phyloP scores from a whole-genome alignment of 1,140 invertebrate genomes.

The Gerris buenoi region DNA sequence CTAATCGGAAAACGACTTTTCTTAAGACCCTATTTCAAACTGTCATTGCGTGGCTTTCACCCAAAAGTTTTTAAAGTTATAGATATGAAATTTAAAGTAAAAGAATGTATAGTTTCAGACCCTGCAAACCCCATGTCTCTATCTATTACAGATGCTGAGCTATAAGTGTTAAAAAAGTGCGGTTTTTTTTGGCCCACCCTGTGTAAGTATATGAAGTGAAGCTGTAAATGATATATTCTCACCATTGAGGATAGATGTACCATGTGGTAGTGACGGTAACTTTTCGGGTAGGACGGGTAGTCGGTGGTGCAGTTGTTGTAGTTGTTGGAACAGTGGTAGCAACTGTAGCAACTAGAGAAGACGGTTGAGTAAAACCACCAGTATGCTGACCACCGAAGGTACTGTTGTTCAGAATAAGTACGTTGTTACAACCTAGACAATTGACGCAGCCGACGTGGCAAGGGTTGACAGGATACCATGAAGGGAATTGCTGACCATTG shows the following conservation, averaged over 20 bases:
- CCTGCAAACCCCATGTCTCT: too few species aligned
- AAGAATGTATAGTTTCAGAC: too few species aligned
- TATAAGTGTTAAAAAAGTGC: too few species aligned
- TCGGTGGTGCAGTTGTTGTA: background rate
- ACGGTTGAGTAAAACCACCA: background rate
- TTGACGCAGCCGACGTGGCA: background rate
- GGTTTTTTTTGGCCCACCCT: too few species aligned
- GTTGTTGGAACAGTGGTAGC: background rate
- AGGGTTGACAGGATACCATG: background rate
- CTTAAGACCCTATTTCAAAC: too few species aligned
- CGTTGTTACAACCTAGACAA: background rate
- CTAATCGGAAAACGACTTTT: too few species aligned
- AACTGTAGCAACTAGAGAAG: background rate
- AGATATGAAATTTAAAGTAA: too few species aligned
- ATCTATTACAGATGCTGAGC: too few species aligned
- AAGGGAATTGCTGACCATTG: background rate
- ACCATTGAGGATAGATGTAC: slow-evolving; percentile 4
- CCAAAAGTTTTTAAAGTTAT: too few species aligned
- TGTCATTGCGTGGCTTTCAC: too few species aligned
- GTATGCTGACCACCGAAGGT: background rate
- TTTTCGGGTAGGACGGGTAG: background rate
- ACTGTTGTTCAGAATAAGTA: slow-evolving; percentile 2
- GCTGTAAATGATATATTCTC: too few species aligned
- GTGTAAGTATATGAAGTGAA: too few species aligned
- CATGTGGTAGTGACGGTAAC: background rate